Evolutionary conservation across 2,113 vertebrate genomes (phyloP).

Genomic region (Pitta sordida): DNA sequence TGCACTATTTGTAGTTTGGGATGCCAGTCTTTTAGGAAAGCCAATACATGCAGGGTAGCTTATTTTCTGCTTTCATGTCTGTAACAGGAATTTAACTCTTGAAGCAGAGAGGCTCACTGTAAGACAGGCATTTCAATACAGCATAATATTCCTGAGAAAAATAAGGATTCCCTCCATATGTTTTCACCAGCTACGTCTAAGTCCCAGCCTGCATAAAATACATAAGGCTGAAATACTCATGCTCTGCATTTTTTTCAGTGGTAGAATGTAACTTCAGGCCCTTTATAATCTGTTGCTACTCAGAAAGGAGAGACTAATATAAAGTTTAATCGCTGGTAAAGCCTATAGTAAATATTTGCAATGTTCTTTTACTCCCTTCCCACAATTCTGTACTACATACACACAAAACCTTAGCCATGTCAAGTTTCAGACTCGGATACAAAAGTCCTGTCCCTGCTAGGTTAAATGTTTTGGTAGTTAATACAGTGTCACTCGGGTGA

Average conservation of each 20-base stretch:
- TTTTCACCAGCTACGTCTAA: neutral
- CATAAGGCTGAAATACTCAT: neutral
- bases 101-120: neutral
- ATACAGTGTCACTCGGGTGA: neutral
- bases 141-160: neutral
- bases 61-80: neutral
- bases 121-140: neutral
- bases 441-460: neutral
- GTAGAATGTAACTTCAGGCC: neutral
- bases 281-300: neutral
- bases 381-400: neutral
- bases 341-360: slow-evolving; percentile 26
- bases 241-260: neutral
- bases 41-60: neutral
- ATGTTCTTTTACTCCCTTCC: neutral
- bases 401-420: neutral
- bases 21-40: neutral
- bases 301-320: neutral
- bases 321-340: slow-evolving; percentile 8
- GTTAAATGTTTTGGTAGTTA: neutral
- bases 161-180: neutral
- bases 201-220: neutral
- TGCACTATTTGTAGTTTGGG: neutral
- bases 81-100: neutral
- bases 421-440: neutral